A percentile compares a stretch with the other conserved stretches of the same genome.
Evolutionary conservation across 1,140 invertebrate species (phyloP).

Genomic region (Teleopsis dalmanni): DNA sequence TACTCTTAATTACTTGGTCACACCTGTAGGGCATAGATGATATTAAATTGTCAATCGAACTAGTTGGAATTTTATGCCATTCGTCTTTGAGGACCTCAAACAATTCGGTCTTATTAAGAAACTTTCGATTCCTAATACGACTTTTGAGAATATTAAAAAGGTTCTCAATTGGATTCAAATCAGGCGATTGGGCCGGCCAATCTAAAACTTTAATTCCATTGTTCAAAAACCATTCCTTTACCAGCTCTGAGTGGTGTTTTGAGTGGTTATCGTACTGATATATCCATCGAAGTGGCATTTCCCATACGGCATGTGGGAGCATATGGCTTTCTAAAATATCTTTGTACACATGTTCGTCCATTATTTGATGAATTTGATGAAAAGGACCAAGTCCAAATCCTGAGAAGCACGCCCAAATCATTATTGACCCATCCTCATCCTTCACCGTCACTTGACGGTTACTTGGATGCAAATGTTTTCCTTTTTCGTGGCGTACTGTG

Average conservation of each 20-base stretch:
- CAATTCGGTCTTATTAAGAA: too few relatives aligned
- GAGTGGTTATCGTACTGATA: conserved; percentile 31
- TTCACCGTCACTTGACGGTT: conserved; percentile 22
- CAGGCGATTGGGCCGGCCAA: conserved; percentile 32
- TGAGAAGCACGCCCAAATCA: conserved; percentile 25
- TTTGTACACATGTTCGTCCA: conserved; percentile 15
- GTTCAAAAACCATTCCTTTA: conserved; percentile 15
- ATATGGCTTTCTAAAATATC: conserved; percentile 21
- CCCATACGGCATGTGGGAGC: conserved; percentile 17
- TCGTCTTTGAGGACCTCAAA: too few relatives aligned
- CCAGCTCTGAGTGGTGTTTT: conserved; percentile 21
- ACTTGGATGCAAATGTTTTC: conserved; percentile 13
- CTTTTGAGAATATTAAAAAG: too few relatives aligned
- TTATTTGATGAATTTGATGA: conserved; percentile 15
- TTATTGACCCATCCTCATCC: conserved; percentile 18
- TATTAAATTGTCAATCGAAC: too few relatives aligned
- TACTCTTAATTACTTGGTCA: too few relatives aligned
- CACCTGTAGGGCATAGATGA: too few relatives aligned
- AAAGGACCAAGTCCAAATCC: conserved; percentile 17
- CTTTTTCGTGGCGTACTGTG: too few relatives aligned
- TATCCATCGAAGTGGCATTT: conserved; percentile 23
- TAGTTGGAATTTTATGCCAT: too few relatives aligned
- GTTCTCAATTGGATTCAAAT: conserved; percentile 36
- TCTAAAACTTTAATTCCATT: conserved; percentile 18
- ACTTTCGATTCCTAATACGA: too few relatives aligned